Evolutionary conservation across 2,888 invertebrate species (phyloP), one percentile per base, ranked within the genome.

Genomic region (Hetaerina titia): DNA sequence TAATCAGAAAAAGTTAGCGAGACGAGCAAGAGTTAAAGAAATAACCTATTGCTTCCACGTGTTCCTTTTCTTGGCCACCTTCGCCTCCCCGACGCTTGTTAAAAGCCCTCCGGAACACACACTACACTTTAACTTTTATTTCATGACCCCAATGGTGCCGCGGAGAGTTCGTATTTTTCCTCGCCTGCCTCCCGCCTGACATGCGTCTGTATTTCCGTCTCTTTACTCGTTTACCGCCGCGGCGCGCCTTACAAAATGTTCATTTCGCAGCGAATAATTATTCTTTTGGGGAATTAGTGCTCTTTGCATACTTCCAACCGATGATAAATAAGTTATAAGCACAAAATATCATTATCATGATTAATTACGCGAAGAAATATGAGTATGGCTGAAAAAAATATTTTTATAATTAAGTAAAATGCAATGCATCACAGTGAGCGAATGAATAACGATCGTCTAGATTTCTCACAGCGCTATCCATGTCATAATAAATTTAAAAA

Each of bases 61-160:
- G 56, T 64, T 64, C 45, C 92, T 92, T 92, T 56, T n/a, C 92
- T 57, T n/a, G 45, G 92, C 45, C 64, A 56, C 69, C 22, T 8
- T 19, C 25, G 8, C n/a, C 81, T 6, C 31, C 81, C 11, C 58
- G 89, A 56, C 89, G 56, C 89, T 58, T 89, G 57, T 89, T 69
- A 89, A 92, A 92, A 69, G 69, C 56, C 89, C 89, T 89, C 57
- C 58, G 11, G 22, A 89, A n/a, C 92, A 69, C 45, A 45, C 22
- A 74, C 22, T 92, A 92, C 45, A n/a, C 56, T 56, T 56, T 58
- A n/a, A 63, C 64, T 64, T 90, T 92, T 92, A 81, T 81, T 74
- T 92, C n/a, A 45, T n/a, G 69, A 69, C 92, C 92, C 63, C 90
- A 31, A 63, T 25, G 90, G 19, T 69, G 45, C 69, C 74, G 45